Conservation (phyloP, 1,140 invertebrate genomes). For the Drosophila bocqueti region DNA sequence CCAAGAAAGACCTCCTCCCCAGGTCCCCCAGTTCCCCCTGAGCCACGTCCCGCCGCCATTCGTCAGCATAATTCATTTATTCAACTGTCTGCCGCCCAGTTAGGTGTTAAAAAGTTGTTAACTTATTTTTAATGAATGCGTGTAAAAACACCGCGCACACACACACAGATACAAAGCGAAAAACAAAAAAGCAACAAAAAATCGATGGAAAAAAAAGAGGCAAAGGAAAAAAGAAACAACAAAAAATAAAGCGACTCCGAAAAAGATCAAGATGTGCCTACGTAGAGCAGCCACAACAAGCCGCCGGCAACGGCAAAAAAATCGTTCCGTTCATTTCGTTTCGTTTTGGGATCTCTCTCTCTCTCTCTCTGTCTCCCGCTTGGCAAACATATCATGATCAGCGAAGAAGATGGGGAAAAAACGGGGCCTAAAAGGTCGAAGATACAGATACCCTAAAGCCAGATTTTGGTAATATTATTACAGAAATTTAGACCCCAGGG, state of each 20-base stretch:
- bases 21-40: not conserved
- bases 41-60: conserved; percentile 52
- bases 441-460: not conserved
- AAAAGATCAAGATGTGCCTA: conserved; percentile 81
- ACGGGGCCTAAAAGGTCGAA: not conserved
- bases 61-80: conserved; percentile 83
- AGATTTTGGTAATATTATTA: not conserved
- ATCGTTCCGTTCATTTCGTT: conserved; percentile 53
- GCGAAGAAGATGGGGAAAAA: conserved; percentile 31
- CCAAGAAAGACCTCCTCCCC: not conserved
- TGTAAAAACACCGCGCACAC: conserved; percentile 59
- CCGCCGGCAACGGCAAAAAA: conserved; percentile 53
- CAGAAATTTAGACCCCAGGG: not conserved
- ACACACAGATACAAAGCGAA: conserved; percentile 16
- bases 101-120: conserved; percentile 85
- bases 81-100: conserved; percentile 83
- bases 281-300: conserved; percentile 64
- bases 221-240: conserved; percentile 46
- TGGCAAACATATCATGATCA: conserved; percentile 77
- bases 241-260: conserved; percentile 10
- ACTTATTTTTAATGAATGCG: conserved; percentile 85
- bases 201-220: conserved; percentile 12
- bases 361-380: conserved; percentile 43
- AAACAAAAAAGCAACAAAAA: conserved; percentile 28
- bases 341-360: conserved; percentile 59